Evolutionary conservation across 2,888 invertebrate genomes (phyloP), one percentile per base, ranked within the genome.

Genomic region (Hedya salicella): DNA sequence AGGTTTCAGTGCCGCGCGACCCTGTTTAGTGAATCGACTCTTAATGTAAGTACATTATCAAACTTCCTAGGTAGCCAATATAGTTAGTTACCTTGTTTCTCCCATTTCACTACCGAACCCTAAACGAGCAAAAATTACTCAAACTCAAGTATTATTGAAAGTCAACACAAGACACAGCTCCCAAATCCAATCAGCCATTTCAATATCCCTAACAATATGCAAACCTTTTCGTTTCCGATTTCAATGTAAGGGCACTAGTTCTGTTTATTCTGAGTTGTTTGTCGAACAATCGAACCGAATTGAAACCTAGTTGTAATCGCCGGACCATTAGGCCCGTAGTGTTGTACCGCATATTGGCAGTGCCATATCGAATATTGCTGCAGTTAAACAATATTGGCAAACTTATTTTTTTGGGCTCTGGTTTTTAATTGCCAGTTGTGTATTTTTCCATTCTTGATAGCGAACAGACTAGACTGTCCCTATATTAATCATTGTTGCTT

Each of bases 251-350:
- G 39, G 16, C 17, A 17, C 64, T 59, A 50, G 42, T 50, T 36
- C 59, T 60, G 52, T 44, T 52, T 60, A 46, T 44, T 25, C 36
- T 0, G 44, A 9, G 53, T 16, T 65, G 46, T 65, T 65, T 65
- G 65, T 46, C 36, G 59, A 39, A 60, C 65, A 53, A 65, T 65
- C 13, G 52, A 65, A 44, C 17, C 59, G 39, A 60, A 65, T 65
- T 65, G 65, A 52, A 60, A 65, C 52, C 65, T 65, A 65, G 65
- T 60, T 60, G 59, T 65, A 65, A 65, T 65, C 59, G 44, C 21
- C 14, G 44, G 46, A 46, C 65, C 46, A 60, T 60, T 65, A 53
- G 19, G 39, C 46, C 17, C 46, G 1, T 60, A 65, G 59, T 1
- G 65, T 39, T 46, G 65, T 14, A 30, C 11, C 0, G 9, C n/a